Evolutionary conservation across 2,888 invertebrate genomes (phyloP).

Genomic region (Dermolepida albohirtum): DNA sequence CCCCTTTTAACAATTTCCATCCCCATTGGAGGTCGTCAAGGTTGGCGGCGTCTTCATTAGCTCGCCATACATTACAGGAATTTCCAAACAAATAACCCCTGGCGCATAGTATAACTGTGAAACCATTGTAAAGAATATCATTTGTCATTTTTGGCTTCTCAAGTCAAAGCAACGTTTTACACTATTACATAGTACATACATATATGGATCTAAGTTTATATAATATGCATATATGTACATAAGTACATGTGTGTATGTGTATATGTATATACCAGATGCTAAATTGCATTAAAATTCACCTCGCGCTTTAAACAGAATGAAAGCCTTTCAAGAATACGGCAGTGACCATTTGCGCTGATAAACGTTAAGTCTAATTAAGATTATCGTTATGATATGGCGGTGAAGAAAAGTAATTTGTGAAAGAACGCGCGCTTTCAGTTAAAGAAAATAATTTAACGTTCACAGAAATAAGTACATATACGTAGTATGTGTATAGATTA

Average conservation of each 20-base stretch:
- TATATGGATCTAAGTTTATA: not conserved
- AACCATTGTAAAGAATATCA: not conserved
- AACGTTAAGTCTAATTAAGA: constrained; percentile 32
- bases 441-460: too few species aligned
- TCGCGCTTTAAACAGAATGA: constrained; percentile 15
- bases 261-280: constrained; percentile 19
- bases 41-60: constrained; percentile 45
- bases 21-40: constrained; percentile 21
- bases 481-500: too few species aligned
- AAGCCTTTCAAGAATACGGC: constrained; percentile 14
- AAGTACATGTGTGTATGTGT: too few species aligned
- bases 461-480: too few species aligned
- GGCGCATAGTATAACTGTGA: not conserved
- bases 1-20: not conserved
- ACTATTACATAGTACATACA: not conserved
- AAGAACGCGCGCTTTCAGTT: not conserved
- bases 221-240: not conserved
- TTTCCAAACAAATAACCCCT: constrained; percentile 42
- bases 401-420: constrained; percentile 4
- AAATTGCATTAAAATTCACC: constrained; percentile 32
- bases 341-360: constrained; percentile 6
- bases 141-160: not conserved
- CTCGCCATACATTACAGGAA: constrained; percentile 47
- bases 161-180: constrained; percentile 14
- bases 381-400: constrained; percentile 1